Evolutionary conservation across 2,888 invertebrate species (phyloP).

Genomic region (Philopedon plagiatum): DNA sequence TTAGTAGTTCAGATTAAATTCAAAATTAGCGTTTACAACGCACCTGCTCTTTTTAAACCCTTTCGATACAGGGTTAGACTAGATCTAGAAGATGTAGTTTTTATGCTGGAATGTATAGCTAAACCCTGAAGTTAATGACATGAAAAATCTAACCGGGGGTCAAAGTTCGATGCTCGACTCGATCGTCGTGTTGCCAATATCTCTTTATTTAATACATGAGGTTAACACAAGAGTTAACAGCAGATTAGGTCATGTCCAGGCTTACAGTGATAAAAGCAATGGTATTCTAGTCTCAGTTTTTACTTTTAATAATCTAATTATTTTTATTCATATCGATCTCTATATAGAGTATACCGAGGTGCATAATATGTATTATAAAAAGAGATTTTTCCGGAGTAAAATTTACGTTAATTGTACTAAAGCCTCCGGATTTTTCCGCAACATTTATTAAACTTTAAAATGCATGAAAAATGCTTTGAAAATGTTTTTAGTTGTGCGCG

Average conservation of each 20-base stretch:
- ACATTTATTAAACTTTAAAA: constrained; percentile 39
- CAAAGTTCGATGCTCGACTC: no score
- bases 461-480: constrained; percentile 18
- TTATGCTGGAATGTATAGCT: background rate
- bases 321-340: background rate
- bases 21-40: background rate
- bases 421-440: constrained; percentile 39
- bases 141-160: no score
- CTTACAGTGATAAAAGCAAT: no score
- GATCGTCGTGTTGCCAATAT: no score
- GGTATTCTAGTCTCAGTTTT: no score
- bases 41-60: background rate
- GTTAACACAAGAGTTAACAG: no score
- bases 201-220: no score
- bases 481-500: constrained; percentile 22
- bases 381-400: constrained; percentile 15
- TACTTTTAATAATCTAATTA: background rate
- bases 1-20: constrained; percentile 5
- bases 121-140: background rate
- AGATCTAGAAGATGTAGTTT: background rate
- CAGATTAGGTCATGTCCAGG: no score
- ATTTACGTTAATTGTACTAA: constrained; percentile 37
- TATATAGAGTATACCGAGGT: background rate
- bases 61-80: background rate
- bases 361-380: background rate